These are phyloP conservation scores for Drosophila guanche DNA, from an alignment of 1,140 invertebrate species.

Conservation along the genomic window DNA sequence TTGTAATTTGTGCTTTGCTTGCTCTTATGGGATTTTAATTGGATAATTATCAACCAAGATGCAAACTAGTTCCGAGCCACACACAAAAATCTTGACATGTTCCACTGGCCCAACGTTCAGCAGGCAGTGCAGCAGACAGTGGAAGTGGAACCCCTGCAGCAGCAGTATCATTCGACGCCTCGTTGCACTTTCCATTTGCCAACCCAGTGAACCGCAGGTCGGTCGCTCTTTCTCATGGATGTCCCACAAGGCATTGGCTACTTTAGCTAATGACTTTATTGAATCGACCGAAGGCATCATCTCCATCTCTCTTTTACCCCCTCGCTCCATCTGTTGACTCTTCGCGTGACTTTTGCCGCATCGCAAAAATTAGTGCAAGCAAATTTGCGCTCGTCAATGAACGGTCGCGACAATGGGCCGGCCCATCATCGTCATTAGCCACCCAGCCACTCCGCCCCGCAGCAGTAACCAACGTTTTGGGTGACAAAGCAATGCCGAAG, in stretches of 20 bases:
- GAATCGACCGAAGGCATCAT: conserved; percentile 52
- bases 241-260: conserved; percentile 66
- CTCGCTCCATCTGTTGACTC: conserved; percentile 48
- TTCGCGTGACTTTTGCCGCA: conserved; percentile 72
- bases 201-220: conserved; percentile 64
- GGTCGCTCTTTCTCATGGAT: conserved; percentile 3
- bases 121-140: conserved; percentile 13
- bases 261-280: conserved; percentile 81
- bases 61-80: conserved; percentile 7
- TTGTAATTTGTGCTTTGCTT: too few relatives aligned
- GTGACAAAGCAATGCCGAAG: conserved; percentile 19
- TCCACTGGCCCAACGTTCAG: conserved; percentile 43
- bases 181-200: conserved; percentile 75
- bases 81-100: conserved; percentile 7
- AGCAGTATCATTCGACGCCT: conserved; percentile 27
- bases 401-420: conserved; percentile 60
- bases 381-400: conserved; percentile 61
- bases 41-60: conserved; percentile 23
- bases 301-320: background rate
- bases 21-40: too few relatives aligned
- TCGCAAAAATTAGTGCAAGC: conserved; percentile 69
- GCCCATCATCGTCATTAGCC: conserved; percentile 35
- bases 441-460: conserved; percentile 3
- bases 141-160: conserved; percentile 4
- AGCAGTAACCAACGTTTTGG: conserved; percentile 25